These are phyloP conservation scores for Athalia circularis DNA, from an alignment of 2,888 invertebrate genomes.

Conservation along the genomic window DNA sequence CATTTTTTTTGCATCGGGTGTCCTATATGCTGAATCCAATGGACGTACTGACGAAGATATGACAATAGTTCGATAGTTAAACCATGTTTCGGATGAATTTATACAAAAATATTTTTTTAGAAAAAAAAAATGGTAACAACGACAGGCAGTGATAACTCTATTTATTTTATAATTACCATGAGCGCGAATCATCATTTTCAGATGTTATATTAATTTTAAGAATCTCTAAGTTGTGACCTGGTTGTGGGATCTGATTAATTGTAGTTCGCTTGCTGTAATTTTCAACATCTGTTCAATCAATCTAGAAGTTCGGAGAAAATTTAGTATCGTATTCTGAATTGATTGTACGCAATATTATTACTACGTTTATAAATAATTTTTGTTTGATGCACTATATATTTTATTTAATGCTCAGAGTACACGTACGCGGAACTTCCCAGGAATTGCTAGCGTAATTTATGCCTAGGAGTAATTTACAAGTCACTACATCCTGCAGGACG, in stretches of 20 bases:
- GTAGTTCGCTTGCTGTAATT: conserved; percentile 46
- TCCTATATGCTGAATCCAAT: not conserved
- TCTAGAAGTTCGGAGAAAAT: conserved; percentile 37
- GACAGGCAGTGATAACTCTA: conserved; percentile 23
- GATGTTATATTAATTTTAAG: conserved; percentile 24
- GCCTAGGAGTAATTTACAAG: not conserved
- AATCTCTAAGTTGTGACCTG: conserved; percentile 54
- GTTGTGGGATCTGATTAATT: conserved; percentile 63
- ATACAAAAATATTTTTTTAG: no score
- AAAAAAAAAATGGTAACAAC: conserved; percentile 13
- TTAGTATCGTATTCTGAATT: conserved; percentile 34
- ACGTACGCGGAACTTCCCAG: not conserved
- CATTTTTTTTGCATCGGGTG: not conserved
- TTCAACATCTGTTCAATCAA: conserved; percentile 49
- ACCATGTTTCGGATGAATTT: conserved; percentile 14
- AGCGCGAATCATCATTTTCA: conserved; percentile 35
- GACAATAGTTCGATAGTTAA: conserved; percentile 32
- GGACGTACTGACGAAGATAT: conserved; percentile 29
- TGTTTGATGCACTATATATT: conserved; percentile 23
- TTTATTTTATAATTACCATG: conserved; percentile 38
- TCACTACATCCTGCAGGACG: not conserved
- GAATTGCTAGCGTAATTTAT: conserved; percentile 4
- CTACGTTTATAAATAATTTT: conserved; percentile 1
- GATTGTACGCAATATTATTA: conserved; percentile 13
- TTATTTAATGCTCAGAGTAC: conserved; percentile 28